Evolutionary conservation across 2,797 vertebrate species (phyloP).

Genomic region (Labeo calbasu): DNA sequence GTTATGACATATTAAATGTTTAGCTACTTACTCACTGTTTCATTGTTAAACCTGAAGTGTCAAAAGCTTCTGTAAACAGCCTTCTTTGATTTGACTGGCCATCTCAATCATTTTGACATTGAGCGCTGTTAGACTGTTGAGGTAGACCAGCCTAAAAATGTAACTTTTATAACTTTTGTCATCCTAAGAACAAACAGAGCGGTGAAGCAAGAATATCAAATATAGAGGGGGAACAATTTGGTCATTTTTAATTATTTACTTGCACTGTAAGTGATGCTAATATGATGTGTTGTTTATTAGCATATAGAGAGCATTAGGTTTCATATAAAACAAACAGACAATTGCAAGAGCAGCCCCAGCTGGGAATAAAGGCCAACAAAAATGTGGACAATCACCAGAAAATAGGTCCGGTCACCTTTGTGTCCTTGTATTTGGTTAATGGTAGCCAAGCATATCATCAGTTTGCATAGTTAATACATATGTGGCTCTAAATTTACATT

Average conservation of each 20-base stretch:
- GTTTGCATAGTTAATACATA: constrained; percentile 4
- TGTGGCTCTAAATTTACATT: not conserved
- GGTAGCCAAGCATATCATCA: not conserved
- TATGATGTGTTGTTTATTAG: not conserved
- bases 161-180: not conserved
- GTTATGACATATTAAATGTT: no score
- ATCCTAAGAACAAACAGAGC: not conserved
- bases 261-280: not conserved
- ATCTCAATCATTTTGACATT: no score
- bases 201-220: not conserved
- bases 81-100: no score
- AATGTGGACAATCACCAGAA: not conserved
- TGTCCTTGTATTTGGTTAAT: not conserved
- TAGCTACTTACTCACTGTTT: no score
- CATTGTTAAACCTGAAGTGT: no score
- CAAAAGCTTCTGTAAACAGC: no score
- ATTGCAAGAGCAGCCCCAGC: not conserved
- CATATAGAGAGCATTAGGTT: not conserved
- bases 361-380: not conserved
- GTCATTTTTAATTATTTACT: no score
- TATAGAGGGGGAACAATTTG: no score
- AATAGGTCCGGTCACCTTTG: not conserved
- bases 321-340: not conserved
- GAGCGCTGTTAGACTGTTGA: no score
- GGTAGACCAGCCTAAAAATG: no score